Evolutionary conservation across 2,113 vertebrate species (phyloP).

Genomic region (Onychostruthus taczanowskii): DNA sequence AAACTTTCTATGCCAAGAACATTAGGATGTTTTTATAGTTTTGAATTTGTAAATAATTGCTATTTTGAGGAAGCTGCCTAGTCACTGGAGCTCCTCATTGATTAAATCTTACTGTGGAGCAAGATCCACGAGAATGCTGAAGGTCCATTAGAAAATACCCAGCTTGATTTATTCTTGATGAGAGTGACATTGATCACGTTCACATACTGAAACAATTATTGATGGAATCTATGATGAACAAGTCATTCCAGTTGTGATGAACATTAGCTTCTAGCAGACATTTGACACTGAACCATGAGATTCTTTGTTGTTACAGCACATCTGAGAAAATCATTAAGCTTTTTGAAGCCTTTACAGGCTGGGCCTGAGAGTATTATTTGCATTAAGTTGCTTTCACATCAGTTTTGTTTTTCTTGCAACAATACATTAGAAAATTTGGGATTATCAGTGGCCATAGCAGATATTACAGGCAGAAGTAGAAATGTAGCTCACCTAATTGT

Average conservation of each 20-base stretch:
- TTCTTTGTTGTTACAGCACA: slow-evolving; percentile 57
- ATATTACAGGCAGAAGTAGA: background rate
- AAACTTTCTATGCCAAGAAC: background rate
- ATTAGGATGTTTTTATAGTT: background rate
- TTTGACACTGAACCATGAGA: slow-evolving; percentile 53
- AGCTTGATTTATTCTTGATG: slow-evolving; percentile 4
- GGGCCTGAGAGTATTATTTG: background rate
- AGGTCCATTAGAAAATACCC: slow-evolving; percentile 15
- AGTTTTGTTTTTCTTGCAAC: background rate
- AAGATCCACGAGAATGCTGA: slow-evolving; percentile 11
- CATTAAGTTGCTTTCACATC: background rate
- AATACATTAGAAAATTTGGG: background rate
- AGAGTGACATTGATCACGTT: slow-evolving; percentile 28
- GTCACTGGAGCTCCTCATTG: background rate
- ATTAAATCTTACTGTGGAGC: background rate
- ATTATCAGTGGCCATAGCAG: background rate
- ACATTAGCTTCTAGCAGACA: slow-evolving; percentile 30
- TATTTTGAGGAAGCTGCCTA: background rate
- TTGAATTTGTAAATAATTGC: background rate
- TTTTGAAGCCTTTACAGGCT: slow-evolving; percentile 4
- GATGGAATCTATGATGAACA: slow-evolving; percentile 48
- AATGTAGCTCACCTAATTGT: background rate
- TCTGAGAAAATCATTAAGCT: slow-evolving; percentile 60
- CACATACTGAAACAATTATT: slow-evolving; percentile 55
- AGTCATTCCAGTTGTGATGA: slow-evolving; percentile 47